Percentiles rank a stretch among this genome's conserved stretches.
phyloP scores from a whole-genome alignment of 2,888 invertebrate genomes.

The Ypsolopha sequella region DNA sequence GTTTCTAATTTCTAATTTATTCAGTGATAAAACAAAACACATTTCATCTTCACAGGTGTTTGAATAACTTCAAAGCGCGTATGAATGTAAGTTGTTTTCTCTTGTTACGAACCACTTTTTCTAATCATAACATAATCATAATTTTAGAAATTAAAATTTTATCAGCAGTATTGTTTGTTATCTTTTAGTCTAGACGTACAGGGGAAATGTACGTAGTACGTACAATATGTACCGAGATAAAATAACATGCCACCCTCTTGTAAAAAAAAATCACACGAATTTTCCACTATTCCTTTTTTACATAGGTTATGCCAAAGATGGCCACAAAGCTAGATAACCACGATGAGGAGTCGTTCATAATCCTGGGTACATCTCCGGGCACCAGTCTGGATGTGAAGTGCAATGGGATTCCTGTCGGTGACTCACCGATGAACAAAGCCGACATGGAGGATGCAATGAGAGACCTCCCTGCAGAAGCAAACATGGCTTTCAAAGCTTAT shows the following conservation, averaged over 20 bases:
- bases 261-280: not conserved
- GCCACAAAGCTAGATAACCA: conserved; percentile 27
- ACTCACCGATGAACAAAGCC: conserved; percentile 23
- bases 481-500: conserved; percentile 52
- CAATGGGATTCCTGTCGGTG: conserved; percentile 25
- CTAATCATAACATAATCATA: no score
- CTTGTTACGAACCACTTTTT: no score
- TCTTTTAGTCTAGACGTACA: not conserved
- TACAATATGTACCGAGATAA: not conserved
- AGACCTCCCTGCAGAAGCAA: conserved; percentile 43
- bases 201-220: not conserved
- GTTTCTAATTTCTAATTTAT: no score
- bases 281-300: not conserved
- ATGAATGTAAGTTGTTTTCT: no score
- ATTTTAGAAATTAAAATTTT: no score
- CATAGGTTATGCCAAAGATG: conserved; percentile 1
- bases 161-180: no score
- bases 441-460: conserved; percentile 53
- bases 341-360: conserved; percentile 62
- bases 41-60: no score
- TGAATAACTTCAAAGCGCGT: no score
- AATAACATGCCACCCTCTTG: not conserved
- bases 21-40: no score
- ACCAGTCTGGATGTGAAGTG: conserved; percentile 44
- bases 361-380: conserved; percentile 53